Percentiles rank a stretch among this genome's conserved stretches.
Conservation (phyloP, 2,888 invertebrate genomes). For the Ernsta delagoae region DNA sequence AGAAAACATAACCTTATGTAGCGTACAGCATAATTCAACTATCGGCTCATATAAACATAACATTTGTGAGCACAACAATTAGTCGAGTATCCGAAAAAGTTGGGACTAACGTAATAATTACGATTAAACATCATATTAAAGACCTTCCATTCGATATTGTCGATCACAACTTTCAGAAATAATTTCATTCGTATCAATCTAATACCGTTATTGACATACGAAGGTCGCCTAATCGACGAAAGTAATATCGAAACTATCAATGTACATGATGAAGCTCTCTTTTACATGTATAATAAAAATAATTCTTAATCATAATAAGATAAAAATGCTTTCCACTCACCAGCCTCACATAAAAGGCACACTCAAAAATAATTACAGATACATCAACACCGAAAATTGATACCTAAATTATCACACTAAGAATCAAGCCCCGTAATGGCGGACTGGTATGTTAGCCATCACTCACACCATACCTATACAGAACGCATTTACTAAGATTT, state of each 20-base stretch:
- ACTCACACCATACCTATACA: not conserved
- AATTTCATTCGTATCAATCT: conserved; percentile 13
- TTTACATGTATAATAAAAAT: not conserved
- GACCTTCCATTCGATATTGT: conserved; percentile 42
- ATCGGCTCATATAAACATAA: conserved; percentile 25
- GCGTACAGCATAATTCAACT: not conserved
- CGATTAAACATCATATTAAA: conserved; percentile 43
- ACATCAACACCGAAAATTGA: not conserved
- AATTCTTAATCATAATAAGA: not conserved
- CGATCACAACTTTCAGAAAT: conserved; percentile 27
- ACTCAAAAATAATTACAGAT: not conserved
- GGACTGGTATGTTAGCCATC: not conserved
- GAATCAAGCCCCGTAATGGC: not conserved
- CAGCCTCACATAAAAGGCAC: not conserved
- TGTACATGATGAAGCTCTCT: not conserved
- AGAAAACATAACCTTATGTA: no score
- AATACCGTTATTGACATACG: not conserved
- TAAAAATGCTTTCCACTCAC: not conserved
- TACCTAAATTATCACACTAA: not conserved
- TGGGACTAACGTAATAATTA: conserved; percentile 45
- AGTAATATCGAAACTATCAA: conserved; percentile 11
- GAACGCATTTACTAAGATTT: not conserved
- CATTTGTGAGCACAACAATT: conserved; percentile 44
- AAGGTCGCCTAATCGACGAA: not conserved
- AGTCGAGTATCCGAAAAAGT: conserved; percentile 50